Conservation (phyloP, 2,113 vertebrate species). For the Gasterosteus nipponicus region DNA sequence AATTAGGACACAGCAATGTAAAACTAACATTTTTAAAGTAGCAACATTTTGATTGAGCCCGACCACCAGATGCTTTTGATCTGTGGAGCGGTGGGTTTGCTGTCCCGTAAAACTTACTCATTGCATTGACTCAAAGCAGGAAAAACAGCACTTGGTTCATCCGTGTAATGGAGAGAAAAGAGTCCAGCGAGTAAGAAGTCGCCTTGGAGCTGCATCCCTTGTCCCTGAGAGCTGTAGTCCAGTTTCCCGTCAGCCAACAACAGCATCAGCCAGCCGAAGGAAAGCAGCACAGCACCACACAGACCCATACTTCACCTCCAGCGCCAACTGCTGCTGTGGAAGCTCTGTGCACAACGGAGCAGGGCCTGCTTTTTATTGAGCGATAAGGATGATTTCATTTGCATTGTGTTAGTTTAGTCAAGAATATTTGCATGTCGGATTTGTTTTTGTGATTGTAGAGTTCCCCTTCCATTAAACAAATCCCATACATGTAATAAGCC, state of each 20-base stretch:
- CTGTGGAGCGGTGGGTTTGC: neutral
- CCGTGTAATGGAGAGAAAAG: constrained; percentile 81
- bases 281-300: constrained; percentile 25
- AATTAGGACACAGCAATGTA: neutral
- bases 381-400: constrained; percentile 41
- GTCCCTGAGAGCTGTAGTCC: constrained; percentile 41
- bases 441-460: constrained; percentile 54
- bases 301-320: constrained; percentile 22
- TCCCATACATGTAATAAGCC: constrained; percentile 26
- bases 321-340: neutral
- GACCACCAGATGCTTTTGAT: neutral
- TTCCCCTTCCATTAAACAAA: constrained; percentile 40
- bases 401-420: constrained; percentile 50
- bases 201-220: constrained; percentile 76
- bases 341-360: neutral
- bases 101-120: constrained; percentile 57
- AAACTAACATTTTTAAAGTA: neutral
- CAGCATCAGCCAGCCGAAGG: constrained; percentile 29
- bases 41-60: neutral
- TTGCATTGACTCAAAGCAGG: constrained; percentile 73
- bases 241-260: constrained; percentile 40
- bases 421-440: constrained; percentile 70
- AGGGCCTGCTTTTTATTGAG: constrained; percentile 4
- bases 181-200: constrained; percentile 83
- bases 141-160: neutral